Conservation (phyloP, 2,888 invertebrate genomes). For the Tetragonula carbonaria region DNA sequence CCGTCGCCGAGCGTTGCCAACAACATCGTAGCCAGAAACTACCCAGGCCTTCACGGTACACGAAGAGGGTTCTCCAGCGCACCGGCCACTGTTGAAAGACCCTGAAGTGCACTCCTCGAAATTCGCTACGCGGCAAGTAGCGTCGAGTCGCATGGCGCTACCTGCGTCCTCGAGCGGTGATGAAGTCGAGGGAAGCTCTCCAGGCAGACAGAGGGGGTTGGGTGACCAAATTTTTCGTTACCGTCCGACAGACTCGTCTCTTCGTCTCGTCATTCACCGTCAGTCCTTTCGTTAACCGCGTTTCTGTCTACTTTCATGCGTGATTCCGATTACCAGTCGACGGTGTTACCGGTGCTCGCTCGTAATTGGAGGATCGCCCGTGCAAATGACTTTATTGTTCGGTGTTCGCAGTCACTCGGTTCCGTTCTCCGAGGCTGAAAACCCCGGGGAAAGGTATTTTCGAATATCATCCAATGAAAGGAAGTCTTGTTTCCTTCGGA, state of each 20-base stretch:
- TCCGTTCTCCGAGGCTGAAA: background rate
- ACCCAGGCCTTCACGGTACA: slow-evolving; percentile 51
- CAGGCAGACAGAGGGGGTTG: slow-evolving; percentile 60
- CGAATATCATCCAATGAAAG: background rate
- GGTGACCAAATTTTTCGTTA: slow-evolving; percentile 60
- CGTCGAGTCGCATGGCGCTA: slow-evolving; percentile 73
- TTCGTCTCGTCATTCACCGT: slow-evolving; percentile 4
- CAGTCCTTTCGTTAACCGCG: background rate
- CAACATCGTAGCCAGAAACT: slow-evolving; percentile 64
- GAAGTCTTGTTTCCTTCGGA: no score
- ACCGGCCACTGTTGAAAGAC: slow-evolving; percentile 78
- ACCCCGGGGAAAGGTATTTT: background rate
- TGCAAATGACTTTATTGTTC: slow-evolving; percentile 13
- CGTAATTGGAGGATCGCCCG: slow-evolving; percentile 5
- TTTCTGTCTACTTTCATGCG: background rate
- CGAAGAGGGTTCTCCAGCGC: slow-evolving; percentile 76
- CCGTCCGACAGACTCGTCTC: slow-evolving; percentile 41
- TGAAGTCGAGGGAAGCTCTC: slow-evolving; percentile 67
- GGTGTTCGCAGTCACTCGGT: background rate
- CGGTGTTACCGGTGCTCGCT: background rate
- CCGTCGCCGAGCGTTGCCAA: slow-evolving; percentile 65
- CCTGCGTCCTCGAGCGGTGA: slow-evolving; percentile 71
- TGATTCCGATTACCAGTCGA: slow-evolving; percentile 22
- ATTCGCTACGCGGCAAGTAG: slow-evolving; percentile 77
- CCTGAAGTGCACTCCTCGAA: slow-evolving; percentile 78